Percentiles rank a stretch among this genome's conserved stretches.
These are phyloP conservation scores for Gymnothorax javanicus DNA, from an alignment of 2,797 vertebrate species.

Conservation along the genomic window DNA sequence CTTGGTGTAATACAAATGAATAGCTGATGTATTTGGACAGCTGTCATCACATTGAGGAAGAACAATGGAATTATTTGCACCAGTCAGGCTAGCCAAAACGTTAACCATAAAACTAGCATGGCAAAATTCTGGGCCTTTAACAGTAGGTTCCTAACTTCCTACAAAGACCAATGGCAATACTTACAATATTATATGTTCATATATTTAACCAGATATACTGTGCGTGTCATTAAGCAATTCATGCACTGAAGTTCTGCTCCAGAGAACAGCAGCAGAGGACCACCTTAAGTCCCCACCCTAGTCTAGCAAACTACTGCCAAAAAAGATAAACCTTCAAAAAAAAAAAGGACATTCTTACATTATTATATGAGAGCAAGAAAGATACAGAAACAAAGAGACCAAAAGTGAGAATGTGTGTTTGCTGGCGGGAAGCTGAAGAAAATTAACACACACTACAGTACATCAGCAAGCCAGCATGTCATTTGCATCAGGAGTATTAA, in stretches of 20 bases:
- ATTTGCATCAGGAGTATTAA: not conserved
- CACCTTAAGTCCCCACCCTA: not conserved
- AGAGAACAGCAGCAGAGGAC: not conserved
- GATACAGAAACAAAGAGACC: not conserved
- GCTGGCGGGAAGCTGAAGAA: not conserved
- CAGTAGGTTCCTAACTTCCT: too few relatives aligned
- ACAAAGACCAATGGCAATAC: too few relatives aligned
- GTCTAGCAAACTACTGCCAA: not conserved
- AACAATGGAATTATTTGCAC: not conserved
- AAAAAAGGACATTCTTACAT: not conserved
- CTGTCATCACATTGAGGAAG: not conserved
- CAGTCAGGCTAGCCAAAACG: not conserved
- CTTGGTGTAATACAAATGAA: too few relatives aligned
- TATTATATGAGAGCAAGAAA: conserved; percentile 6
- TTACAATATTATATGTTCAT: not conserved
- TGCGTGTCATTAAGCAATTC: not conserved
- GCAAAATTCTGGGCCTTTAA: not conserved
- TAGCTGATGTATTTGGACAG: not conserved
- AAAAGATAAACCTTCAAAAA: not conserved
- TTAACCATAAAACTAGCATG: not conserved
- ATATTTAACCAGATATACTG: not conserved
- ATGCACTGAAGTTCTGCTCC: not conserved
- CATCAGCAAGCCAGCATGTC: not conserved
- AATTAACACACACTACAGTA: conserved; percentile 9
- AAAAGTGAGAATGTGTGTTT: not conserved